Conservation (phyloP, 2,888 invertebrate genomes). For the Hypsopygia costalis region DNA sequence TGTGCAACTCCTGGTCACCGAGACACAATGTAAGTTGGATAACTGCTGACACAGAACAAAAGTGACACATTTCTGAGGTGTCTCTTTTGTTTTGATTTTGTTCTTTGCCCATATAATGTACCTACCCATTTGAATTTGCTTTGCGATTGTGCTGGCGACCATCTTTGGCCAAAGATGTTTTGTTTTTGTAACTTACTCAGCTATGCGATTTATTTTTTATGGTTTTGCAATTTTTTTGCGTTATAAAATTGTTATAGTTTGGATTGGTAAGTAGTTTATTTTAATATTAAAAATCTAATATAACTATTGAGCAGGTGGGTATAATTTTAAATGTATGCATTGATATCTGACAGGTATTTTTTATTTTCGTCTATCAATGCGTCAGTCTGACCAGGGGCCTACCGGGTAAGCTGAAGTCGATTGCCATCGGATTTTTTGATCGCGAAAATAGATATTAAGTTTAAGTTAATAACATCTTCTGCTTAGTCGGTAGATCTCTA, state of each 20-base stretch:
- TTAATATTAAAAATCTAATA: no score
- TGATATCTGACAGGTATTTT: no score
- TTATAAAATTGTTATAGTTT: not conserved
- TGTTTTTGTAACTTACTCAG: slow-evolving; percentile 5
- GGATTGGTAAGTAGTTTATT: not conserved
- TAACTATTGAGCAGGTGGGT: no score
- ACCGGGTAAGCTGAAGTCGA: no score
- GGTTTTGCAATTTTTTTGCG: not conserved
- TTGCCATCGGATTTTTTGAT: no score
- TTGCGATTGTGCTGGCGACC: slow-evolving; percentile 48
- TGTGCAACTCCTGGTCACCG: slow-evolving; percentile 96
- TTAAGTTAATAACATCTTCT: no score
- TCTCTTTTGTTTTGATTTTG: not conserved
- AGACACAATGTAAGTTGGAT: slow-evolving; percentile 90
- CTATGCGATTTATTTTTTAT: slow-evolving; percentile 11
- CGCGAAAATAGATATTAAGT: no score
- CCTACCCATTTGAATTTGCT: slow-evolving; percentile 21
- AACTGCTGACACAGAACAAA: not conserved
- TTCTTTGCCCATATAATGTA: slow-evolving; percentile 5
- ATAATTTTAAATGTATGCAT: no score
- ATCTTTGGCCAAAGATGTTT: slow-evolving; percentile 68
- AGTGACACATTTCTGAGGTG: no score
- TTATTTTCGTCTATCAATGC: no score
- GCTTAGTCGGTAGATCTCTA: no score
- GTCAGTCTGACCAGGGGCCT: no score